phyloP scores from a whole-genome alignment of 1,140 invertebrate species.

The Papilio helenus region DNA sequence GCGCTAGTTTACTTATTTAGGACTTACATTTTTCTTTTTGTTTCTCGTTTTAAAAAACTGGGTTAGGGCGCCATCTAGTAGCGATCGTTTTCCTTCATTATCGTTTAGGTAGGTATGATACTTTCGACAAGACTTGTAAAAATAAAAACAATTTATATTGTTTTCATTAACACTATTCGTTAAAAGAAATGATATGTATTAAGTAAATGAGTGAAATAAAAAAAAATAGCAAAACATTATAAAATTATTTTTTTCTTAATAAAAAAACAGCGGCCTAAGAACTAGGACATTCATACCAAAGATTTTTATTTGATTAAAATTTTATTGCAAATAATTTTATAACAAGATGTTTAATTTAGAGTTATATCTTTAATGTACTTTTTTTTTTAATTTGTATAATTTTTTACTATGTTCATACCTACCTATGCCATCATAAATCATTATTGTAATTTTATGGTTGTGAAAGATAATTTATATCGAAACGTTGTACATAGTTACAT shows the following conservation, averaged over 20 bases:
- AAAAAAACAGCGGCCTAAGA: background rate
- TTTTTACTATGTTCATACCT: conserved; percentile 15
- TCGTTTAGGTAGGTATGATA: conserved; percentile 6
- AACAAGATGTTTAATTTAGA: background rate
- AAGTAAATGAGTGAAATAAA: too few relatives aligned
- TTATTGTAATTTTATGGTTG: conserved; percentile 71
- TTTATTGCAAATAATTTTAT: background rate
- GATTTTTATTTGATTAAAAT: background rate
- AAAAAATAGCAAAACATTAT: too few relatives aligned
- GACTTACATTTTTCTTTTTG: background rate
- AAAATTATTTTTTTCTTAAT: too few relatives aligned
- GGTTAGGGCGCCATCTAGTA: background rate
- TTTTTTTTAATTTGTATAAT: conserved; percentile 13
- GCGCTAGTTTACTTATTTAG: background rate
- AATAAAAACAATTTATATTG: background rate
- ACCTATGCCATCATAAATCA: conserved; percentile 33
- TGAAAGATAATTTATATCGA: conserved; percentile 64
- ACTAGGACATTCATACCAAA: background rate
- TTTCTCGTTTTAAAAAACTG: background rate
- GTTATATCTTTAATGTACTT: background rate
- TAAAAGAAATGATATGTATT: background rate
- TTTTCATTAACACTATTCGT: background rate
- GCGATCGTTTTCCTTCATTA: background rate
- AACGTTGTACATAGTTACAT: conserved; percentile 53
- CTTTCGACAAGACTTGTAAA: background rate